Evolutionary conservation across 2,113 vertebrate species (phyloP).

Genomic region (Jacana jacana): DNA sequence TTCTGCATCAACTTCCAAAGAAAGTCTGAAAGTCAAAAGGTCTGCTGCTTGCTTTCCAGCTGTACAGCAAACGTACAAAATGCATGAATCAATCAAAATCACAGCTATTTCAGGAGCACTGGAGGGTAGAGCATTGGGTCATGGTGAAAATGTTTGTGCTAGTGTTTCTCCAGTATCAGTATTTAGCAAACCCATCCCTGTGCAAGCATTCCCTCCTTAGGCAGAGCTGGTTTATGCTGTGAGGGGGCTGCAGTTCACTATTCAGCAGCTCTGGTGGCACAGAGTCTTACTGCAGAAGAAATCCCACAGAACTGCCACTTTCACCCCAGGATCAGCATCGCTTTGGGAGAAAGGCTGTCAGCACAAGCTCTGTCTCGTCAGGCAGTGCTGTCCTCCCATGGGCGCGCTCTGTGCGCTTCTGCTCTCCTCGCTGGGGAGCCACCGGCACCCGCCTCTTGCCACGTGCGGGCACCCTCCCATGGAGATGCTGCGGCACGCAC

Average conservation of each 20-base stretch:
- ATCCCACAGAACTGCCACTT: not conserved
- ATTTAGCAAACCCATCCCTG: not conserved
- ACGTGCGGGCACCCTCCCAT: fast-evolving
- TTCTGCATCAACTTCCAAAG: not conserved
- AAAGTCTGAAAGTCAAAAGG: not conserved
- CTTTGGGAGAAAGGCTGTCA: not conserved
- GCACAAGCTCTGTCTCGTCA: not conserved
- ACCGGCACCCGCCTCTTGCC: fast-evolving
- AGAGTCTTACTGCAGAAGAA: not conserved
- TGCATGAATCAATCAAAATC: not conserved
- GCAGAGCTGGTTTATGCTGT: not conserved
- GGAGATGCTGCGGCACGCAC: fast-evolving
- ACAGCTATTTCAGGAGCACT: not conserved
- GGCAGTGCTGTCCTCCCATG: not conserved
- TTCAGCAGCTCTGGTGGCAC: not conserved
- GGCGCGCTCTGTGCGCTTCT: not conserved
- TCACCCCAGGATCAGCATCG: not conserved
- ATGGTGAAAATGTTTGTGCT: not conserved
- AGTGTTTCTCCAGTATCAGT: not conserved
- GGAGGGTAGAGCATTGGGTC: not conserved
- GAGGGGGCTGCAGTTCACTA: not conserved
- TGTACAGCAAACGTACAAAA: not conserved
- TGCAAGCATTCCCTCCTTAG: not conserved
- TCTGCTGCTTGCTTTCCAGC: not conserved
- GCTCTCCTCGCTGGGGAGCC: not conserved